Evolutionary conservation across 2,113 vertebrate genomes (phyloP), one percentile per base, ranked within the genome.

Genomic region (Vombatus ursinus): DNA sequence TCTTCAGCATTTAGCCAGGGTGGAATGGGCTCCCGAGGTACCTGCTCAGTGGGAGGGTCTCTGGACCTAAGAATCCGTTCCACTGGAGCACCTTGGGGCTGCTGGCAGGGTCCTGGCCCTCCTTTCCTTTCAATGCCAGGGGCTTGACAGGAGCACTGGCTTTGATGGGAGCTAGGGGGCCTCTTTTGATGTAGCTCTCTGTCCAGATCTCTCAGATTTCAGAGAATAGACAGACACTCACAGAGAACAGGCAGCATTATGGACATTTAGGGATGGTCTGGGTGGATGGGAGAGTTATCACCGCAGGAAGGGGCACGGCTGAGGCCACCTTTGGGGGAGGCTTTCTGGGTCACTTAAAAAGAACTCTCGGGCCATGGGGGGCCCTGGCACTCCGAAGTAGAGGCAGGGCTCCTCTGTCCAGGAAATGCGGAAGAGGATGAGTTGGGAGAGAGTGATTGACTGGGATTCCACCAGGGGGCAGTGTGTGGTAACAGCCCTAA

Each of bases 331-430:
- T 93, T 10, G 28, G 0, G 31, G 50, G 14, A 12, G 0, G 14
- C 14, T 54, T 92, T 92, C 49, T 44, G 91, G 22, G 47, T 54
- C 54, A 9, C 48, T 10, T 0, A 9, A 8, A 26, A 24, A 93
- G 90, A 68, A n/a, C 16, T 22, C 31, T 19, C 24, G 9, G 51
- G n/a, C 8, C 8, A 12, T n/a, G 37, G n/a, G 10, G 23, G 12
- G 48, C 44, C 24, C 4, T 48, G 37, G 3, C 37, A 1, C 0
- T 0, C 0, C 50, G 47, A n/a, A 8, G 0, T 26, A 50, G 48
- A 24, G 6, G 4, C 9, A 0, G 1, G 51, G 61, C n/a, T 61
- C 51, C 1, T 52, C 31, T 3, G 47, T 52, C 49, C 25, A 44
- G 37, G 37, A 8, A 4, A 26, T 57, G 53, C 53, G 25, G 10